Conservation (phyloP, 92 coral and sea anemone species). For the Siderastrea radians region DNA sequence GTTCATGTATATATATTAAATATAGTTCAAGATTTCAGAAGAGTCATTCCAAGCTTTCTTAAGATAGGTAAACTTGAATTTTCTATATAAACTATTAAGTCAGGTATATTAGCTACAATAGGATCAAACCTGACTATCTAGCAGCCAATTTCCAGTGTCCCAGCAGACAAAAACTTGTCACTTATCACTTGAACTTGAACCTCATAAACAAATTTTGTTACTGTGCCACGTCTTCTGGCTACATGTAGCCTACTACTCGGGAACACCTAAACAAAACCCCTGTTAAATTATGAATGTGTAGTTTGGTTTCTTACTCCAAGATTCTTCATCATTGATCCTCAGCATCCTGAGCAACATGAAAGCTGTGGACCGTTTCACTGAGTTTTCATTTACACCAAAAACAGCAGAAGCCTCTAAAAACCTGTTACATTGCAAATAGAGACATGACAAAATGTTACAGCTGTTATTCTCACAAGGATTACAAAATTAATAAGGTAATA, state of each 20-base stretch:
- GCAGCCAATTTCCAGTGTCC: too few species aligned
- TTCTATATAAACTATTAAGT: too few species aligned
- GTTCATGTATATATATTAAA: too few species aligned
- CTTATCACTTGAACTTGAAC: too few species aligned
- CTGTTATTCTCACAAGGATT: too few species aligned
- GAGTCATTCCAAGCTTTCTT: neutral
- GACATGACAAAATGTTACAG: too few species aligned
- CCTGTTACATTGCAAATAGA: neutral
- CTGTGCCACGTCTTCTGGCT: too few species aligned
- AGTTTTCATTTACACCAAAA: slow-evolving; percentile 22
- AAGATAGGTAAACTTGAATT: neutral
- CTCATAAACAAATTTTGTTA: too few species aligned
- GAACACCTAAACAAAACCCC: neutral
- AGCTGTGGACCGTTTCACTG: slow-evolving; percentile 53
- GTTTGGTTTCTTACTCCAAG: slow-evolving; percentile 48
- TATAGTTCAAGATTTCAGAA: neutral
- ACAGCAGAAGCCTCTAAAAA: slow-evolving; percentile 42
- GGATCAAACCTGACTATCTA: neutral
- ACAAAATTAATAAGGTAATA: too few species aligned
- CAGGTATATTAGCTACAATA: neutral
- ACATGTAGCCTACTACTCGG: too few species aligned
- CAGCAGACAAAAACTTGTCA: too few species aligned
- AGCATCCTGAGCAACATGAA: slow-evolving; percentile 42
- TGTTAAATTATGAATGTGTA: neutral
- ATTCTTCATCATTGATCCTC: slow-evolving; percentile 38